Evolutionary conservation across 2,113 vertebrate genomes (phyloP), one percentile per base, ranked within the genome.

Genomic region (Cavia porcellus): DNA sequence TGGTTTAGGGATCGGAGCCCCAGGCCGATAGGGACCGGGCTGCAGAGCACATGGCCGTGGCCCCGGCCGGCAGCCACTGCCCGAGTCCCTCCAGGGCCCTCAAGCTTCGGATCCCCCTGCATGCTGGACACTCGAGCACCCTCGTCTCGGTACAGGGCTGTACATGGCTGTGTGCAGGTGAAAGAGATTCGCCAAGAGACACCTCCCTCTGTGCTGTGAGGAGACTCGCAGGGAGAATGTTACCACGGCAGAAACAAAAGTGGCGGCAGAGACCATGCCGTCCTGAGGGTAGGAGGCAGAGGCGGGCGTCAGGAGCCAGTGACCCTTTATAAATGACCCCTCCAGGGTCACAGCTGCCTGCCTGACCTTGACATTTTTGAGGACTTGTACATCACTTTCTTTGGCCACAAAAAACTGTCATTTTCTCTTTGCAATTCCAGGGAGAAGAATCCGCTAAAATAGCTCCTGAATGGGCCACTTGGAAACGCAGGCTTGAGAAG

Each of bases 401-500:
- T 91, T 52, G 66, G 13, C 14, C 12, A 42, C 55, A 57, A 57
- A 55, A 57, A 17, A 96, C 22, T 17, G 50, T n/a, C 74, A 42
- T 64, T 42, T 52, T 86, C 80, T 93, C 77, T 93, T 95, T 82
- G 55, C 50, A 24, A 74, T 42, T 87, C 62, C 5, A 30, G 14
- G 11, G 10, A 5, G 14, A 52, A 66, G n/a, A 77, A 15, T 32
- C 66, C 77, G 38, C 75, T 86, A 81, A 91, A 97, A 93, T 47
- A 92, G 79, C 19, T 95, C 97, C 47, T 96, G 96, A 95, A 86
- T 85, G 79, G 97, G 96, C 0, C 30, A 10, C 94, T 90, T 97
- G 94, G 96, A 91, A 97, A 95, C 80, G 28, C 79, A n/a, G 81
- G 81, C 19, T 57, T 95, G 68, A 75, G 94, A 94, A 94, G 97